Evolutionary conservation across 2,888 invertebrate genomes (phyloP).

Genomic region (Andricus quercusramuli): DNA sequence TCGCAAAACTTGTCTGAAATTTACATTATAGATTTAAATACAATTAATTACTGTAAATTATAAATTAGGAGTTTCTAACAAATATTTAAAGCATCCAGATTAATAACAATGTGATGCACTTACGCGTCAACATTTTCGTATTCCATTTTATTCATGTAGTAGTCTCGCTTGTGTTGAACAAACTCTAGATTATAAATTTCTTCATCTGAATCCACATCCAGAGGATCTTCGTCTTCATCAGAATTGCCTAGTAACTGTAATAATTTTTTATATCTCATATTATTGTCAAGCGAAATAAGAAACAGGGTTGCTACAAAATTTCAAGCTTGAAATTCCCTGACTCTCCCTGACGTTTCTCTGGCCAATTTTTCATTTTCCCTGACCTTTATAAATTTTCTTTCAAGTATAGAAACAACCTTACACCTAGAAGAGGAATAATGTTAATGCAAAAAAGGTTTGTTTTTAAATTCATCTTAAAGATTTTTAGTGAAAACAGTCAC

Average conservation of each 20-base stretch:
- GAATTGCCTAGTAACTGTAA: constrained; percentile 60
- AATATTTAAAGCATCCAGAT: not conserved
- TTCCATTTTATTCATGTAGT: constrained; percentile 94
- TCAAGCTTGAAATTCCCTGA: too few species aligned
- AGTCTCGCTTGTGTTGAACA: constrained; percentile 90
- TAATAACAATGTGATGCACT: constrained; percentile 68
- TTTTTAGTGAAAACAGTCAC: too few species aligned
- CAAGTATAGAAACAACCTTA: too few species aligned
- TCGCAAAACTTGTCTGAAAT: constrained; percentile 86
- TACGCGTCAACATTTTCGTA: constrained; percentile 88
- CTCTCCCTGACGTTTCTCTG: too few species aligned
- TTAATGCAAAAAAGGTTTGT: too few species aligned
- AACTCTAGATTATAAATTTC: constrained; percentile 86
- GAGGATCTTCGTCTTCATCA: constrained; percentile 61
- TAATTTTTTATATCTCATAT: constrained; percentile 36
- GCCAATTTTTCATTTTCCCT: too few species aligned
- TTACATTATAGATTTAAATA: not conserved
- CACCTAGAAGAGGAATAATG: too few species aligned
- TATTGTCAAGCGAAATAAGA: not conserved
- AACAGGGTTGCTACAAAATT: too few species aligned
- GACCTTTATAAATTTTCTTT: too few species aligned
- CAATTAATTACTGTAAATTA: not conserved
- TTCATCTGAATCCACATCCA: constrained; percentile 71
- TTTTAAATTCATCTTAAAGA: too few species aligned
- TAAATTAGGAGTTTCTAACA: not conserved